Evolutionary conservation across 2,113 vertebrate species (phyloP).

Genomic region (Climacteris rufus): DNA sequence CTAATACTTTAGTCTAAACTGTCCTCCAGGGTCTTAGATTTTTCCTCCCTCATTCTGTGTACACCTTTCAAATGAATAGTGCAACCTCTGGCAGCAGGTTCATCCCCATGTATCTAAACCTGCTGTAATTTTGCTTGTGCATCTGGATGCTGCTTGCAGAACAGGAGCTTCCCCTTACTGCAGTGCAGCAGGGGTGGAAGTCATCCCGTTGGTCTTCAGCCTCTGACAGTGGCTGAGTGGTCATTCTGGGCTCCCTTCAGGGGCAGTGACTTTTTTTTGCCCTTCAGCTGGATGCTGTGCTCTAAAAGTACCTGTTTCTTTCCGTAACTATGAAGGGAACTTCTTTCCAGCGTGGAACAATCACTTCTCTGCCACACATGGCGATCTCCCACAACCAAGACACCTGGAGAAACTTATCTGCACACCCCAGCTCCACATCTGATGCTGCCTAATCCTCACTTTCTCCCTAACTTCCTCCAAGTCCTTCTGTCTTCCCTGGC

Average conservation of each 20-base stretch:
- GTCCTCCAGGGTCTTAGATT: neutral
- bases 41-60: neutral
- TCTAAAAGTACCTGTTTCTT: neutral
- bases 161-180: neutral
- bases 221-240: neutral
- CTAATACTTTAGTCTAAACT: neutral
- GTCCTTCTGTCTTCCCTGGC: neutral
- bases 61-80: neutral
- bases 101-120: neutral
- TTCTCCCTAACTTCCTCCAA: neutral
- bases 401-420: neutral
- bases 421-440: accelerated
- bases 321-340: neutral
- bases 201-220: neutral
- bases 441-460: neutral
- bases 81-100: neutral
- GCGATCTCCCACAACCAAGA: neutral
- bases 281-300: neutral
- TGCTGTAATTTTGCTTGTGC: accelerated
- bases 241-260: neutral
- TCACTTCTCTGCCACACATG: neutral
- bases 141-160: neutral
- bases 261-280: neutral
- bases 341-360: neutral
- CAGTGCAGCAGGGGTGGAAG: accelerated